A percentile compares a stretch with the other conserved stretches of the same genome.
Conservation (phyloP, 2,113 vertebrate genomes). For the Gymnobelideus leadbeateri region DNA sequence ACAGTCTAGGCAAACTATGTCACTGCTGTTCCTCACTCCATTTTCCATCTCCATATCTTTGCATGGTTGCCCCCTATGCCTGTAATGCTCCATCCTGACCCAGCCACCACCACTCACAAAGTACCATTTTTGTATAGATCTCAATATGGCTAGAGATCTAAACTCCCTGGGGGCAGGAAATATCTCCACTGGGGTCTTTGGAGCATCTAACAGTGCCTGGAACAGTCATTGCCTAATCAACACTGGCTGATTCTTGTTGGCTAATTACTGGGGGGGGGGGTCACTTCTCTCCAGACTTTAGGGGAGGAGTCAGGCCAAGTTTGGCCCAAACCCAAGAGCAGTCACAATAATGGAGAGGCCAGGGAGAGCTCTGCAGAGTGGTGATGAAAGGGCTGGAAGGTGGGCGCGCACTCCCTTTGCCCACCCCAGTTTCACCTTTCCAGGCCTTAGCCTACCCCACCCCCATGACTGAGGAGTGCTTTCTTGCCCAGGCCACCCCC, state of each 20-base stretch:
- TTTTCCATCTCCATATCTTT: neutral
- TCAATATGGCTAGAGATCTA: neutral
- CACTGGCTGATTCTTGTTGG: neutral
- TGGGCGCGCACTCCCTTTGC: neutral
- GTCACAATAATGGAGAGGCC: neutral
- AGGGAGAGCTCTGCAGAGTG: neutral
- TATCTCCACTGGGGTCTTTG: neutral
- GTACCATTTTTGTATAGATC: no score
- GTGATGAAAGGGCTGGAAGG: neutral
- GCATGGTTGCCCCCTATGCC: no score
- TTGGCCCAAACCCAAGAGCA: neutral
- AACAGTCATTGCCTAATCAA: neutral
- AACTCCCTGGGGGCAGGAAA: neutral
- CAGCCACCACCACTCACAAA: neutral
- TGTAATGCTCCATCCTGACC: neutral
- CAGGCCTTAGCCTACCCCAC: neutral
- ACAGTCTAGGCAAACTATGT: no score
- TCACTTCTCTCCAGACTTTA: neutral
- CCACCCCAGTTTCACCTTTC: neutral
- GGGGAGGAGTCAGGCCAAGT: neutral
- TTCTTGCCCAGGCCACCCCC: conserved; percentile 55
- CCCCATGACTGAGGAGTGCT: conserved; percentile 52
- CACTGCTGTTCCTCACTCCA: neutral
- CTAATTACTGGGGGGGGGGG: neutral
- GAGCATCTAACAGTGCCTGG: neutral